Evolutionary conservation across 1,140 invertebrate genomes (phyloP).

Genomic region (Lucilia sericata): DNA sequence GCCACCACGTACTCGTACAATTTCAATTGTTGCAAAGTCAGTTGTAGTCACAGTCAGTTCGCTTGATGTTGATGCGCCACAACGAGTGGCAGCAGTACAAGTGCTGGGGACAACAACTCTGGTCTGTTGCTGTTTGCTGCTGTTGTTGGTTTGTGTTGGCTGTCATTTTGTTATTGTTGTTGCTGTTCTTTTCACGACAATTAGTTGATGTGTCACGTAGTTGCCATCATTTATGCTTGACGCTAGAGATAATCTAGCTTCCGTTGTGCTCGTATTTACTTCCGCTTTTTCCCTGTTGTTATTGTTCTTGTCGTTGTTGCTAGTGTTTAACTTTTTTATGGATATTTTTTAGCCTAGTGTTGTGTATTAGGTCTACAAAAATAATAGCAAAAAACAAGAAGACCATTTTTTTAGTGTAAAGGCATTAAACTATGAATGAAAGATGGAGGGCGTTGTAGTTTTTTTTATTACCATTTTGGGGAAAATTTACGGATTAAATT

Average conservation of each 20-base stretch:
- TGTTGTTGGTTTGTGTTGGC: neutral
- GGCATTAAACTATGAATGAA: constrained; percentile 8
- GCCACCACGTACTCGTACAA: neutral
- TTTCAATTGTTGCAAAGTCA: neutral
- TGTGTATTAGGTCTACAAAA: neutral
- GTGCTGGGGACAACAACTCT: neutral
- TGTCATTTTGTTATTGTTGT: neutral
- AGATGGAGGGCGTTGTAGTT: neutral
- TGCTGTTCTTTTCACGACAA: constrained; percentile 27
- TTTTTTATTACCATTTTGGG: constrained; percentile 23
- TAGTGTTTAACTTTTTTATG: neutral
- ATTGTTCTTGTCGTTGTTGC: neutral
- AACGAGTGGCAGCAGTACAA: neutral
- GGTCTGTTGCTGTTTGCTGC: neutral
- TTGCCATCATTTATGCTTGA: constrained; percentile 38
- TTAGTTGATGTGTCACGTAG: constrained; percentile 40
- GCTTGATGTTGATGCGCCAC: neutral
- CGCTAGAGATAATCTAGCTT: constrained; percentile 34
- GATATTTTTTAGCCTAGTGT: constrained; percentile 3
- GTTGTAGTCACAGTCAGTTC: constrained; percentile 2
- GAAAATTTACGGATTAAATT: neutral
- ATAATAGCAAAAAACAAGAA: neutral
- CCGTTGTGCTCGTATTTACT: constrained; percentile 9
- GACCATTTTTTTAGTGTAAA: neutral
- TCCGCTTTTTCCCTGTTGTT: neutral